Evolutionary conservation across 2,797 vertebrate species (phyloP).

Genomic region (Macropodus opercularis): DNA sequence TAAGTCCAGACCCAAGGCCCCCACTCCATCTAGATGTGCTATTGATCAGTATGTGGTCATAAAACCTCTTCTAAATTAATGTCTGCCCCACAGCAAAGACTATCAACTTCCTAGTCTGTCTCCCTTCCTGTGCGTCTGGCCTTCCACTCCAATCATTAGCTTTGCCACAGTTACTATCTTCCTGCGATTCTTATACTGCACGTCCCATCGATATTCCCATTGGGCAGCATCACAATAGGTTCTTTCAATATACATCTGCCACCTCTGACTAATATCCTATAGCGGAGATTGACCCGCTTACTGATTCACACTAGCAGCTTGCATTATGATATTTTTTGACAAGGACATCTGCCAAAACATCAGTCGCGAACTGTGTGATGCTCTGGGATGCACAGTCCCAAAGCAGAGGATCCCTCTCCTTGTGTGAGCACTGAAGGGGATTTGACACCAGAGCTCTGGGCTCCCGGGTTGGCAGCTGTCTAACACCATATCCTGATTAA

Average conservation of each 20-base stretch:
- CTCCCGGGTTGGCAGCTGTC: conserved; percentile 75
- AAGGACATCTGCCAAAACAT: conserved; percentile 78
- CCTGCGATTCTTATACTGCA: conserved; percentile 16
- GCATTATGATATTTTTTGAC: conserved; percentile 68
- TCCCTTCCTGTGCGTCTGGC: conserved; percentile 54
- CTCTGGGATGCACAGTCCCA: conserved; percentile 60
- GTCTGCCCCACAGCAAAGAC: conserved; percentile 66
- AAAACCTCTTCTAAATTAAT: conserved; percentile 76
- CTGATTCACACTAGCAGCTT: conserved; percentile 56
- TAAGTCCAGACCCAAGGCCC: conserved; percentile 71
- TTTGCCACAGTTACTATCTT: conserved; percentile 27
- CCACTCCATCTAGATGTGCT: conserved; percentile 65
- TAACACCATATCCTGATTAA: conserved; percentile 79
- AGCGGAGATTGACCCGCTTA: conserved; percentile 39
- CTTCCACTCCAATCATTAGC: conserved; percentile 29
- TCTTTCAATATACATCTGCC: conserved; percentile 54
- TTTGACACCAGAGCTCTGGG: conserved; percentile 75
- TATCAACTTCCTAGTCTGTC: conserved; percentile 64
- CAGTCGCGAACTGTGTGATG: conserved; percentile 62
- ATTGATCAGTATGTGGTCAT: conserved; percentile 77
- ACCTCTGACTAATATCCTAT: conserved; percentile 44
- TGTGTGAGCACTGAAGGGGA: conserved; percentile 67
- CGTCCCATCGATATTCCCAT: conserved; percentile 41
- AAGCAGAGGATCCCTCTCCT: conserved; percentile 68
- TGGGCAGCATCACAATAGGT: conserved; percentile 48